Evolutionary conservation across 1,140 invertebrate genomes (phyloP), one percentile per base, ranked within the genome.

Genomic region (Chironomus tepperi): DNA sequence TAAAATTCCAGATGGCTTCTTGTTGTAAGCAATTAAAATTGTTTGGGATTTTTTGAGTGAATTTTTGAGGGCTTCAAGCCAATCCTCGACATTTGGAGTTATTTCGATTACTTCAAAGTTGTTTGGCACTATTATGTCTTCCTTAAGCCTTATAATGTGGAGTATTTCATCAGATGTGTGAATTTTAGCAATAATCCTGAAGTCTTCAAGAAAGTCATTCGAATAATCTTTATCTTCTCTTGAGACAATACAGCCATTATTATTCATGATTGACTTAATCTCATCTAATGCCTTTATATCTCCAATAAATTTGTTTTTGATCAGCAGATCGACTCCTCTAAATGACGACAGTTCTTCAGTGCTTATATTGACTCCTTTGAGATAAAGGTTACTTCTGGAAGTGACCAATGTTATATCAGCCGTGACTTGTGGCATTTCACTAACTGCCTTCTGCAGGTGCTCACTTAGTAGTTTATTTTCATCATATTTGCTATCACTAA

Each of bases 271-370:
- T 19, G n/a, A 1, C 7, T 67, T 67, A 2, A 67, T 19, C 24
- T 79, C 74, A 3, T 80, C 72, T 1, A 85, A 72, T 0, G 77
- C 73, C 10, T 77, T 42, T 3, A 0, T 77, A 73, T 80, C 80
- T 73, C 79, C 75, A 24, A 34, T 34, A 34, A 34, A 5, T 2
- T 85, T 84, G 12, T 83, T 83, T 24, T 80, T 87, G 73, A 89
- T 78, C 7, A 86, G 83, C 12, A 91, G 78, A 2, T 88, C 78
- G 7, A 85, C 83, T 65, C 87, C 87, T 0, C 83, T 82, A 76
- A 90, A 88, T 0, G 80, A 78, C 9, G 79, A 78, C 1, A 90
- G 8, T 78, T 88, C 89, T 74, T 87, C 88, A 18, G 86, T 84
- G 74, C 91, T 88, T 0, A 88, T 79, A 5, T 83, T 84, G 9